Evolutionary conservation across 2,888 invertebrate genomes (phyloP).

Genomic region (Phalangium opilio): DNA sequence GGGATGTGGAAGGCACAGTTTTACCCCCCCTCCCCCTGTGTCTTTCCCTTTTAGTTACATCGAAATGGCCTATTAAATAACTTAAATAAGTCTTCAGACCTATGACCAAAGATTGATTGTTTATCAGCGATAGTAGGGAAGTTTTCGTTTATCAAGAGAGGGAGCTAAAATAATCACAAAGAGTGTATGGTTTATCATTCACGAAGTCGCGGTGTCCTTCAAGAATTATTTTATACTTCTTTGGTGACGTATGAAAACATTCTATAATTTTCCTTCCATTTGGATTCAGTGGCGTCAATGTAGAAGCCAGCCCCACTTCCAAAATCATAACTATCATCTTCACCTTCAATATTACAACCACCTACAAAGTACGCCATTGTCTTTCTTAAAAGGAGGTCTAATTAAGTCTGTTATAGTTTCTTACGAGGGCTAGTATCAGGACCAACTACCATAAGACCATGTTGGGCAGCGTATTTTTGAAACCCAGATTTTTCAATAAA

Average conservation of each 20-base stretch:
- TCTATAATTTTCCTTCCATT: constrained; percentile 79
- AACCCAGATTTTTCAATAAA: constrained; percentile 91
- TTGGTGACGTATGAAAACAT: constrained; percentile 91
- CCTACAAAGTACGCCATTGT: constrained; percentile 34
- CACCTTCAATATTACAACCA: constrained; percentile 71
- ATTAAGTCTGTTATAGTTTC: constrained; percentile 6
- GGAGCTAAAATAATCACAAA: constrained; percentile 36
- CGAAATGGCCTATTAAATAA: no score
- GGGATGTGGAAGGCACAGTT: no score
- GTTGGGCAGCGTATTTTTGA: constrained; percentile 72
- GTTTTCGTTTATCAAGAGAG: constrained; percentile 52
- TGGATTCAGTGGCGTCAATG: constrained; percentile 73
- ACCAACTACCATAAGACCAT: constrained; percentile 70
- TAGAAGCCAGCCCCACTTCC: constrained; percentile 93
- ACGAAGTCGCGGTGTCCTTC: background rate
- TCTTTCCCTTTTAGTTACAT: no score
- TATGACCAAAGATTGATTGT: constrained; percentile 37
- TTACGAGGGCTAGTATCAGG: constrained; percentile 85
- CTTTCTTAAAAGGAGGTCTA: background rate
- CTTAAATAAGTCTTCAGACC: no score
- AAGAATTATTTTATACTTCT: constrained; percentile 38
- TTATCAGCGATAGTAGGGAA: constrained; percentile 43
- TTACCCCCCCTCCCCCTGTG: no score
- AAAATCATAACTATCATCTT: constrained; percentile 85
- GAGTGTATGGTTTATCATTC: no score